These are phyloP conservation scores for Halcyon leucocephala DNA, from an alignment of 2,797 vertebrate species.

Conservation along the genomic window DNA sequence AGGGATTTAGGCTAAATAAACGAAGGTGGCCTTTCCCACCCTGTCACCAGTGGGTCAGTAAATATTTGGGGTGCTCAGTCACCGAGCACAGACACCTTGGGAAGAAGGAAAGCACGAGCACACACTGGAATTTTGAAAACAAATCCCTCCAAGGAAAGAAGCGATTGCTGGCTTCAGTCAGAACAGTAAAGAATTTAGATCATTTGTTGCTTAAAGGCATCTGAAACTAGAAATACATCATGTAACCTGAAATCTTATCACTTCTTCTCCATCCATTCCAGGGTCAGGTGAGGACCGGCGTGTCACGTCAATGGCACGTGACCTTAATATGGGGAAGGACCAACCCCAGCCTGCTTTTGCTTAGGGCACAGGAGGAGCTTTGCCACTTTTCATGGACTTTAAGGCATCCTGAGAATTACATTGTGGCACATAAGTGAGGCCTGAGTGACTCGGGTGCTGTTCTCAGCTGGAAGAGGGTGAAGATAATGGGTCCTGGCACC, in stretches of 20 bases:
- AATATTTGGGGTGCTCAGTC: slow-evolving; percentile 19
- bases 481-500: background rate
- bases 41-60: background rate
- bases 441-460: background rate
- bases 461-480: background rate
- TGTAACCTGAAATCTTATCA: background rate
- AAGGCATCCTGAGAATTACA: background rate
- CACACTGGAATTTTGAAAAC: background rate
- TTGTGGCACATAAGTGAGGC: accelerated
- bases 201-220: background rate
- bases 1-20: background rate
- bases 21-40: background rate
- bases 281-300: accelerated
- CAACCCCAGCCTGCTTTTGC: background rate
- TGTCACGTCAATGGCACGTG: accelerated
- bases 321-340: background rate
- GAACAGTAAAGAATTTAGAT: background rate
- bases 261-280: accelerated
- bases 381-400: background rate
- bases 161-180: background rate
- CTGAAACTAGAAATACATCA: background rate
- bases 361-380: background rate
- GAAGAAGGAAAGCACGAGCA: background rate
- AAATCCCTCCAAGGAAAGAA: background rate
- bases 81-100: background rate